Evolutionary conservation across 2,113 vertebrate genomes (phyloP).

Genomic region (Thunnus thynnus): DNA sequence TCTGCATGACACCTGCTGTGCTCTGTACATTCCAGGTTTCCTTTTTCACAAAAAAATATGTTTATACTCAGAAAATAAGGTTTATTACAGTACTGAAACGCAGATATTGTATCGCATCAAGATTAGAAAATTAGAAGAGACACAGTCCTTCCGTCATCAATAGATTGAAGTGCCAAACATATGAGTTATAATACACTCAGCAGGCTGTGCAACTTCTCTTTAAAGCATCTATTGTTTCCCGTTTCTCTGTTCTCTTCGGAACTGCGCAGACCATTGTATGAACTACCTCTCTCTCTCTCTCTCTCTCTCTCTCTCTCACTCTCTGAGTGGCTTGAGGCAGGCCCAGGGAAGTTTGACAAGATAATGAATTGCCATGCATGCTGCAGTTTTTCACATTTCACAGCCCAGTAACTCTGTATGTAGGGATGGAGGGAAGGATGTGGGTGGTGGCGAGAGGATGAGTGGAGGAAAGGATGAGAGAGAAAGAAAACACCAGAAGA

Average conservation of each 20-base stretch:
- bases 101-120: too few species aligned
- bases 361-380: conserved; percentile 84
- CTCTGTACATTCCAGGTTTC: too few species aligned
- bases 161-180: background rate
- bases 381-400: conserved; percentile 85
- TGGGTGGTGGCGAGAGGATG: background rate
- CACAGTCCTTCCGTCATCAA: too few species aligned
- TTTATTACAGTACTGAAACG: too few species aligned
- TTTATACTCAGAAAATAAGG: too few species aligned
- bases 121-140: background rate
- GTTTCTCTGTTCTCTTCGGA: background rate
- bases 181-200: background rate
- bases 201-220: background rate
- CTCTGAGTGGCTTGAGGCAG: conserved; percentile 48
- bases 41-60: too few species aligned
- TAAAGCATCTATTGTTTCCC: background rate
- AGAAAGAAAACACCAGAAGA: conserved; percentile 42
- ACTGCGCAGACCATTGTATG: conserved; percentile 36
- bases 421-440: conserved; percentile 36
- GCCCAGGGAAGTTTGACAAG: conserved; percentile 82
- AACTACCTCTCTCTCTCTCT: conserved; percentile 15
- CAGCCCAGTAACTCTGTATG: conserved; percentile 78
- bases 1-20: too few species aligned
- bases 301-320: conserved; percentile 14
- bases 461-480: conserved; percentile 16